Percentiles rank a stretch among this genome's conserved stretches.
These are phyloP conservation scores for Synodontis membranacea DNA, from an alignment of 2,113 vertebrate genomes.

Conservation along the genomic window DNA sequence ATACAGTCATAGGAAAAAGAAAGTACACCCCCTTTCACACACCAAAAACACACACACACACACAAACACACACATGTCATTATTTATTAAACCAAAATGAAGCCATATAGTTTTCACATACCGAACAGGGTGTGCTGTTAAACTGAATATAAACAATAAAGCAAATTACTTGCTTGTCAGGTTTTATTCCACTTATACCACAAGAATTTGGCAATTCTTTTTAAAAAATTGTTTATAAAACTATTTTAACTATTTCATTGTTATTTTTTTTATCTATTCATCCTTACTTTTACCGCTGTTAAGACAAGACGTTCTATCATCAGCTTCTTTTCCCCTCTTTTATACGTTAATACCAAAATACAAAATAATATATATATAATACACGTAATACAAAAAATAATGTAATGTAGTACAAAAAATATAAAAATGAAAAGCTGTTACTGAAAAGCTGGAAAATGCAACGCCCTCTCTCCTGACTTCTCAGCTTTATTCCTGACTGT, in stretches of 20 bases:
- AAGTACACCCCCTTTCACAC: no score
- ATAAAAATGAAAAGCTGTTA: no score
- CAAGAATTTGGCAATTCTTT: background rate
- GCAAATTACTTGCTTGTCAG: background rate
- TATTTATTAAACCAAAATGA: no score
- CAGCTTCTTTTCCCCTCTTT: background rate
- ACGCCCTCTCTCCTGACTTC: background rate
- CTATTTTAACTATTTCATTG: no score
- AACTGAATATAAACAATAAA: background rate
- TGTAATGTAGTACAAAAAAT: no score
- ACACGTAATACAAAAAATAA: no score
- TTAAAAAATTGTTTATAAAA: no score
- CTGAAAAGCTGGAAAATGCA: background rate
- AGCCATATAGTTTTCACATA: background rate
- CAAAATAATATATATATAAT: no score
- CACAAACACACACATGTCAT: no score
- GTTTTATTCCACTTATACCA: background rate
- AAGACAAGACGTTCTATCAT: background rate
- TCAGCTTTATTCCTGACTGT: background rate
- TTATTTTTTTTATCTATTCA: background rate
- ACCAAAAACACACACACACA: no score
- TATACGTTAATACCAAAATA: background rate
- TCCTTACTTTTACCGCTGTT: background rate
- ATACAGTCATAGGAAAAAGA: no score
- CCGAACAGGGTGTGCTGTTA: background rate